Evolutionary conservation across 2,113 vertebrate species (phyloP), one percentile per base, ranked within the genome.

Genomic region (Forbesichthys papilliferus): DNA sequence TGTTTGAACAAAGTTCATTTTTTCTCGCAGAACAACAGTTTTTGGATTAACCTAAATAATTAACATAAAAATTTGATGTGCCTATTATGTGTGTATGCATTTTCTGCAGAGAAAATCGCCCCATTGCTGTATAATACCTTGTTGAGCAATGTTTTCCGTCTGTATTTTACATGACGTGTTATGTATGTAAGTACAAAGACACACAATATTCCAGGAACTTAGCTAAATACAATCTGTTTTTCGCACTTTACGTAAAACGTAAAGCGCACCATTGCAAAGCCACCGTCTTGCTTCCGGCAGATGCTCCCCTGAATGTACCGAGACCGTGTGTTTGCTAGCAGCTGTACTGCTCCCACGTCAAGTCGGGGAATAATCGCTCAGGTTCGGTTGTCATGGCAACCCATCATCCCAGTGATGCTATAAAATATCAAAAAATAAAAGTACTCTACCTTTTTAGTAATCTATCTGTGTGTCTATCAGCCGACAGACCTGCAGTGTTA

Each of bases 161-260:
- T 89, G 83, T 91, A 91, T 85, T 90, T 87, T 89, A 86, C 91
- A 92, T 75, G 73, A 85, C 71, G 90, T 92, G 92, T 92, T 90
- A 42, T 42, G 36, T 91, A 90, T 84, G 85, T 80, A 75, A 63
- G 5, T 73, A 77, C 75, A 90, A 90, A 42, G 36, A 42, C 1
- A 89, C 86, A 82, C 73, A 86, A 79, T 81, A 84, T 88, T 88
- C 90, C 91, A 92, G 91, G 91, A 91, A 91, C 84, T 92, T 93
- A 27, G 91, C 91, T 27, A 92, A 92, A 92, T 91, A 91, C 91
- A 93, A 92, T 93, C 91, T 90, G 90, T 84, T 92, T 91, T 27
- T 92, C 91, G 91, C 92, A 92, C 91, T 92, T 93, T 93, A 92
- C 90, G 85, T 80, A 63, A 58, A 67, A 84, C 88, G 90, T 80